Evolutionary conservation across 2,113 vertebrate species (phyloP).

Genomic region (Tupaia chinensis): DNA sequence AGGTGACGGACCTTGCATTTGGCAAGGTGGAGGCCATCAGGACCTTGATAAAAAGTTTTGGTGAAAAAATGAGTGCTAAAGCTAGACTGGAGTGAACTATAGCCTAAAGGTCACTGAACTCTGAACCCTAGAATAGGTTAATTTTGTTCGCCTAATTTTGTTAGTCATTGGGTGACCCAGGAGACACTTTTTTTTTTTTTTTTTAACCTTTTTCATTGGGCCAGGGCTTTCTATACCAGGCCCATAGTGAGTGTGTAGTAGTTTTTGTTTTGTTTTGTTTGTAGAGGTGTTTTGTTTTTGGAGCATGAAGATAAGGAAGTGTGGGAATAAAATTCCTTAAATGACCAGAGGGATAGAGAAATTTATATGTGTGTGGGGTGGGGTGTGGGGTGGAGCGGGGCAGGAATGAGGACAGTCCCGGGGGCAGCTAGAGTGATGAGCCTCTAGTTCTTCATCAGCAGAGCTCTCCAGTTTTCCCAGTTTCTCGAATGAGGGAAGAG

Average conservation of each 20-base stretch:
- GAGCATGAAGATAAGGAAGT: background rate
- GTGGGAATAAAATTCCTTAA: slow-evolving; percentile 31
- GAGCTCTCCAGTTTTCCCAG: background rate
- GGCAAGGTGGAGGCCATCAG: no score
- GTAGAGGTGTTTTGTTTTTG: background rate
- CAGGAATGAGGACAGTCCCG: background rate
- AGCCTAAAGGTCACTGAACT: no score
- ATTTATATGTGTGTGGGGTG: no score
- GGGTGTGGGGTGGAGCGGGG: no score
- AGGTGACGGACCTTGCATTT: no score
- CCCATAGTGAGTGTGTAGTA: background rate
- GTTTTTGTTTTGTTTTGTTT: background rate
- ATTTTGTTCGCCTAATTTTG: background rate
- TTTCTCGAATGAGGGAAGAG: background rate
- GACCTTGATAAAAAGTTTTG: no score
- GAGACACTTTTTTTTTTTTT: background rate
- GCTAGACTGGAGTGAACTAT: no score
- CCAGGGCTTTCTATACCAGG: background rate
- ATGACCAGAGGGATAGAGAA: background rate
- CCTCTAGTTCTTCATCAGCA: background rate
- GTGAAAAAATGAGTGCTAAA: no score
- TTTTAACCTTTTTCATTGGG: no score
- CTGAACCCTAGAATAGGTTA: no score
- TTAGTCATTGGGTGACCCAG: background rate
- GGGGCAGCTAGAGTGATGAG: background rate